phyloP scores from a whole-genome alignment of 2,113 vertebrate species.

The Nannobrachium achirus region DNA sequence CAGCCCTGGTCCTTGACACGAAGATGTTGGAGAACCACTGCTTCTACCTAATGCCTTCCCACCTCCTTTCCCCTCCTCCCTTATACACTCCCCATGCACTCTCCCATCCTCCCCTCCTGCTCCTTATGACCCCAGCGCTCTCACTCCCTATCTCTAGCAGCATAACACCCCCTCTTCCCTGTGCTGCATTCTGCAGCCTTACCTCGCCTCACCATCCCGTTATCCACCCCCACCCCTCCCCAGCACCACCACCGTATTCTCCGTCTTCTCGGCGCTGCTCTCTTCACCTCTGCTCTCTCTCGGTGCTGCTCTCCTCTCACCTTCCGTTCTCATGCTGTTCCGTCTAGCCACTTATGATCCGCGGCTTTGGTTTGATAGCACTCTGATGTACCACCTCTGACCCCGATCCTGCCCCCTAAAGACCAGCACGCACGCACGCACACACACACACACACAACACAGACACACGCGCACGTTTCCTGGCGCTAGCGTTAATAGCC shows the following conservation, averaged over 20 bases:
- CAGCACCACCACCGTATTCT: conserved; percentile 18
- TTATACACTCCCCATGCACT: not conserved
- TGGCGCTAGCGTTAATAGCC: not conserved
- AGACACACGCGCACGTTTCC: not conserved
- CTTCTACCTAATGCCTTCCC: no score
- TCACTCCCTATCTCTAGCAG: conserved; percentile 3
- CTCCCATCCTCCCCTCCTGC: not conserved
- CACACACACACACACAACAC: no score
- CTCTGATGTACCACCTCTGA: conserved; percentile 42
- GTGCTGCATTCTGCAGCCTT: conserved; percentile 16
- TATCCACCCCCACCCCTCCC: conserved; percentile 16
- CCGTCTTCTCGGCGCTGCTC: conserved; percentile 36
- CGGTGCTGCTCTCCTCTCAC: conserved; percentile 18
- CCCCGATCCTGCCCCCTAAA: conserved; percentile 1
- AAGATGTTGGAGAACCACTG: no score
- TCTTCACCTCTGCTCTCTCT: conserved; percentile 26
- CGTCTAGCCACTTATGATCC: not conserved
- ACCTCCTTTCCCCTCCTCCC: no score
- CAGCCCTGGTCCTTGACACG: no score
- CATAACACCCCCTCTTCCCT: conserved; percentile 43
- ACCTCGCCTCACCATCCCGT: not conserved
- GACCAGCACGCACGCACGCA: no score
- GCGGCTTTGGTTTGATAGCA: conserved; percentile 7
- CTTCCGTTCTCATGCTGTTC: conserved; percentile 26
- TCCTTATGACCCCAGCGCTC: not conserved